Evolutionary conservation across 2,888 invertebrate species (phyloP).

Genomic region (Diaphora mendica): DNA sequence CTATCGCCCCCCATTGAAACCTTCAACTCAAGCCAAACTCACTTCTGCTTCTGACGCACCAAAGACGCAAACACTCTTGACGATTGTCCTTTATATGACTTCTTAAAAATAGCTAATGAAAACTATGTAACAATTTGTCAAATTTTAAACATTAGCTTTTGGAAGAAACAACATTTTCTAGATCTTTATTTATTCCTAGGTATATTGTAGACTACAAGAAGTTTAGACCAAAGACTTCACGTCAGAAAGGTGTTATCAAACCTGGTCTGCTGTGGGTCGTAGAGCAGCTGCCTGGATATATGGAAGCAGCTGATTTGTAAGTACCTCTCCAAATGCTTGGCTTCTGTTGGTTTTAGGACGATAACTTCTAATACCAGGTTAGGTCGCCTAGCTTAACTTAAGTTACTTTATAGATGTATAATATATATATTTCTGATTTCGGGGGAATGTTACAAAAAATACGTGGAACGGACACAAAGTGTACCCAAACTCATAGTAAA

Average conservation of each 20-base stretch:
- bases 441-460: no score
- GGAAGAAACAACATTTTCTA: not conserved
- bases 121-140: not conserved
- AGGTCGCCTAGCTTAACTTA: no score
- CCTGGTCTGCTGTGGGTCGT: slow-evolving; percentile 87
- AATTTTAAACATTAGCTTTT: no score
- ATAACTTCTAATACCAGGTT: not conserved
- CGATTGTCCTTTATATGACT: not conserved
- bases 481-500: no score
- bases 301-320: slow-evolving; percentile 72
- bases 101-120: not conserved
- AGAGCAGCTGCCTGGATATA: slow-evolving; percentile 87
- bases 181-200: slow-evolving; percentile 52
- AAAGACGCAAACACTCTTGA: not conserved
- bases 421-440: no score
- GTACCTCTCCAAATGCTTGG: slow-evolving; percentile 30
- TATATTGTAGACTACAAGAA: slow-evolving; percentile 88
- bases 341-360: not conserved
- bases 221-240: slow-evolving; percentile 77
- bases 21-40: not conserved
- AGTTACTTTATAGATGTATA: no score
- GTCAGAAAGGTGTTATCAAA: slow-evolving; percentile 48
- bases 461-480: no score
- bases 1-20: no score
- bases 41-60: not conserved